Evolutionary conservation across 1,140 invertebrate species (phyloP), one percentile per base, ranked within the genome.

Genomic region (Homarus americanus): DNA sequence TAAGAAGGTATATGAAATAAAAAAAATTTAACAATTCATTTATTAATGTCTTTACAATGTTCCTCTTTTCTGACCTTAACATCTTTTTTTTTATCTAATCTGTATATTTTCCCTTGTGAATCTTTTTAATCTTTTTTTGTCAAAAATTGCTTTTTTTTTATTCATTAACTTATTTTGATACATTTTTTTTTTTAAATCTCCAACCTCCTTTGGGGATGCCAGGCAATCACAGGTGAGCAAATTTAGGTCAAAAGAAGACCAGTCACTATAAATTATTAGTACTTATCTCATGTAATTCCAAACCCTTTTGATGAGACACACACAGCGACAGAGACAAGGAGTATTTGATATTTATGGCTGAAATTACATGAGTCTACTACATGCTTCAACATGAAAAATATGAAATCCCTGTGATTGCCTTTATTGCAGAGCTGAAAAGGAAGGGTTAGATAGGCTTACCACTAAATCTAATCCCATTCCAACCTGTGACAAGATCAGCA

Each of bases 391-490:
- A 32, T 28, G 5, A 28, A 69, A 32, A 69, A 69, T 9, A 69
- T 28, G 3, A 69, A 69, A 69, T 7, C 28, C 7, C 63, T 69
- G 63, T 69, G 63, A 69, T 69, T 69, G 63, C n/a, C 63, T 69
- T 32, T 69, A 32, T 69, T 69, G 63, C 28, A 17, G 63, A 69
- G 63, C 63, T 69, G 63, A 69, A 69, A 69, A 69, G 63, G 63
- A 69, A 69, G 63, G 63, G 63, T 69, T 69, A 69, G 63, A 69
- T 69, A 32, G n/a, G 63, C 63, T 32, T 69, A 69, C 10, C 28
- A 69, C 63, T 69, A 69, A 69, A 28, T 69, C 63, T 69, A 69
- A 69, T 69, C 63, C 63, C 63, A 69, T 69, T 69, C 63, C 63
- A 69, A 69, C n/a, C 9, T 28, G 63, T 69, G 63, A 69, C 63